A percentile compares a stretch with the other conserved stretches of the same genome.
Conservation (phyloP, 2,797 vertebrate genomes). For the Mormyrops boulengeri region DNA sequence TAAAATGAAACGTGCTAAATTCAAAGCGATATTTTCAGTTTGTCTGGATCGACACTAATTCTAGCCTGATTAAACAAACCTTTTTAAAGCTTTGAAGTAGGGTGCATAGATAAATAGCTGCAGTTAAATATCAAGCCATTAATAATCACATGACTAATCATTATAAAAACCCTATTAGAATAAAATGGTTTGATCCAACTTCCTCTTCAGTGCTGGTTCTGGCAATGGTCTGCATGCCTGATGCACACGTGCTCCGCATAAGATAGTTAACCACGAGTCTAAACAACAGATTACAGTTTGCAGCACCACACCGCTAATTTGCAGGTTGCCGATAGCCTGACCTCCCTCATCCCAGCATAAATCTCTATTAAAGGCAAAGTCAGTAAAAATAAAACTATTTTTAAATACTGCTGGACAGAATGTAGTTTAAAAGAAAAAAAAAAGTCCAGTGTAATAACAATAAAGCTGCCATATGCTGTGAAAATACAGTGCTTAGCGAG, state of each 20-base stretch:
- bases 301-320: neutral
- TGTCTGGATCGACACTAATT: neutral
- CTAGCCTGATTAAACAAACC: neutral
- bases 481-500: neutral
- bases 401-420: slow-evolving; percentile 5
- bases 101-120: neutral
- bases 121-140: neutral
- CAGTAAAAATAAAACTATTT: slow-evolving; percentile 1
- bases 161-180: neutral
- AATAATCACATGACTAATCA: neutral
- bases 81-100: neutral
- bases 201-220: neutral
- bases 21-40: neutral
- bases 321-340: neutral
- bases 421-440: neutral
- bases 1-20: neutral
- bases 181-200: neutral
- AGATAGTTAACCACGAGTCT: neutral
- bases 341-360: neutral
- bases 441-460: neutral
- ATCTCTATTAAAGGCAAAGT: neutral
- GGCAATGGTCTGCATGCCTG: neutral
- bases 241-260: neutral
- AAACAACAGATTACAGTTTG: neutral
- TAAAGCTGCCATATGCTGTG: neutral